Conservation (phyloP, 2,888 invertebrate species). For the Margaritifera margaritifera region DNA sequence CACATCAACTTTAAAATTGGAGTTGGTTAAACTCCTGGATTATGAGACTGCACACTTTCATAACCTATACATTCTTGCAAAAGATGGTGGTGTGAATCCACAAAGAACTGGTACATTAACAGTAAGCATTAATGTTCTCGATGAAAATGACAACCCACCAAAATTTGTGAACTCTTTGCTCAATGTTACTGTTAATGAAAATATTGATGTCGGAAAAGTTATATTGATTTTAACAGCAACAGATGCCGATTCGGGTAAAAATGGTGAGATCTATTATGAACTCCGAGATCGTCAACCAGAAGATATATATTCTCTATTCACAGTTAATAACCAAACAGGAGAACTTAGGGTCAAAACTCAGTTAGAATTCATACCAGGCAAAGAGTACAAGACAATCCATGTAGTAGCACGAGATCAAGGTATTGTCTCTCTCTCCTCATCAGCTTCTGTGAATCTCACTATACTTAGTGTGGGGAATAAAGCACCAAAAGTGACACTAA, state of each 20-base stretch:
- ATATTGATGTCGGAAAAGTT: conserved; percentile 34
- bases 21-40: conserved; percentile 34
- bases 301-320: conserved; percentile 35
- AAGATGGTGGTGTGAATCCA: conserved; percentile 41
- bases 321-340: conserved; percentile 37
- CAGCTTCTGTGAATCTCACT: conserved; percentile 40
- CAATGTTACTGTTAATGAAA: conserved; percentile 40
- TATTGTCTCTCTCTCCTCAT: conserved; percentile 27
- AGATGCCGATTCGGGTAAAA: conserved; percentile 88
- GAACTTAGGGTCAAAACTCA: conserved; percentile 38
- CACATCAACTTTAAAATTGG: conserved; percentile 20
- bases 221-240: conserved; percentile 80
- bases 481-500: conserved; percentile 80
- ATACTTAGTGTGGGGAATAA: conserved; percentile 93
- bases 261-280: conserved; percentile 76
- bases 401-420: conserved; percentile 47
- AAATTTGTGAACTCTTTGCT: conserved; percentile 29
- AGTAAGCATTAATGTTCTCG: conserved; percentile 36
- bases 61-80: conserved; percentile 36
- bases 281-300: conserved; percentile 47
- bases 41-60: conserved; percentile 30
- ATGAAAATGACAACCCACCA: conserved; percentile 53
- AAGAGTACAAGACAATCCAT: conserved; percentile 31
- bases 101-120: conserved; percentile 44
- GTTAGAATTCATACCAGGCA: conserved; percentile 37